Conservation (phyloP, 2,888 invertebrate genomes). For the Tuta absoluta region DNA sequence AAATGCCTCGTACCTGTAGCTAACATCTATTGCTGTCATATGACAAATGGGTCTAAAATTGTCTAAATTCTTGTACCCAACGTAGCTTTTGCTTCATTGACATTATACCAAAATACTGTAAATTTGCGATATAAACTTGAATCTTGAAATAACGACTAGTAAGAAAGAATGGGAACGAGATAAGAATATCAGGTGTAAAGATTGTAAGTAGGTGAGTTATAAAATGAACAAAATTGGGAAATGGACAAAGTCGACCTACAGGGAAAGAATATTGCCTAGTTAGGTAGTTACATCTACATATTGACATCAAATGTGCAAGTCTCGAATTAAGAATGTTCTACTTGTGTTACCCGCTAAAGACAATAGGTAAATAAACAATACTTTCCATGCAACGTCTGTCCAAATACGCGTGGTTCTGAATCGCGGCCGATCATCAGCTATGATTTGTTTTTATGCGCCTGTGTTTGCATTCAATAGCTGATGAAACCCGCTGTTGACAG, state of each 20-base stretch:
- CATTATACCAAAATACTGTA: too few relatives aligned
- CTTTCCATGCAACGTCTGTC: constrained; percentile 8
- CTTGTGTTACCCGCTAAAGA: not conserved
- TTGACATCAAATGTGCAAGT: not conserved
- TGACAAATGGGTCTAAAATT: too few relatives aligned
- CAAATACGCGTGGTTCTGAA: constrained; percentile 9
- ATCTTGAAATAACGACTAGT: too few relatives aligned
- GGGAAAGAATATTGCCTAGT: not conserved
- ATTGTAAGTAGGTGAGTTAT: too few relatives aligned
- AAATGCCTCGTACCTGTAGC: not conserved
- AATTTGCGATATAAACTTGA: too few relatives aligned
- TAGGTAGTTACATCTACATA: not conserved
- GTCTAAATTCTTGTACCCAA: too few relatives aligned
- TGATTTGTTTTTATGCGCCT: constrained; percentile 12
- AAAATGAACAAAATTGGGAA: too few relatives aligned
- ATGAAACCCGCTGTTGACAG: constrained; percentile 6
- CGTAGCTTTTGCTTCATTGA: too few relatives aligned
- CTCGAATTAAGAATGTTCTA: constrained; percentile 2
- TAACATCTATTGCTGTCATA: not conserved
- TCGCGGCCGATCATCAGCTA: constrained; percentile 7
- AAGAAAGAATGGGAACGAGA: too few relatives aligned
- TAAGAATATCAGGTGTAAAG: too few relatives aligned
- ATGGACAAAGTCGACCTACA: not conserved
- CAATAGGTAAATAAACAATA: constrained; percentile 17
- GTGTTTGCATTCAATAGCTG: constrained; percentile 21